Base-by-base conservation (phyloP, 2,888 invertebrate genomes). In the Calameuta pallipes region DNA sequence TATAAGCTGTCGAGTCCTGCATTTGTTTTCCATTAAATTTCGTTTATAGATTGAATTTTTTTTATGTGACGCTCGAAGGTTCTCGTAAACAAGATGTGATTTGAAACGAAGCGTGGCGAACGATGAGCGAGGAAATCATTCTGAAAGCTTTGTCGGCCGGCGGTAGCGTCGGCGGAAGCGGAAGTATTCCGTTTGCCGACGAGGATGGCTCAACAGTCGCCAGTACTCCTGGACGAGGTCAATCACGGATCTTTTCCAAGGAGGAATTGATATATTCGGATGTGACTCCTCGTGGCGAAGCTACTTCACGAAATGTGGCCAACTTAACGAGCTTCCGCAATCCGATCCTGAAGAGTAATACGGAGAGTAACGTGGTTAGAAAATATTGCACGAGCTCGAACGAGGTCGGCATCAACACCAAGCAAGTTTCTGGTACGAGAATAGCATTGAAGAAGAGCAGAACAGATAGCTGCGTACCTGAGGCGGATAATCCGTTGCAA, bases 151-250 rank as follows among this genome's bases (percentile, higher is more conserved):
- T 84, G 73, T 73, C 75, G n/a, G 34, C 1, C 34, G 71, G 71
- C 3, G 71, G 71, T 3, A 78, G 80, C 75, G 83, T 75, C 75
- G 83, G 81, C 77, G 80, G 80, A n/a, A 73, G 69, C 73, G 76
- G 73, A 15, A 84, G 80, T 79, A 86, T 86, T 81, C 85, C 86
- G 30, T 87, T 84, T 78, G 84, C 83, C 76, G 87, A 87, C 80
- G 86, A 86, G 78, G 87, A 88, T 81, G 85, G 82, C 69, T 80
- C 80, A 23, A 81, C 83, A 56, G 79, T 35, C 11, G 79, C 79
- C 11, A 82, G 77, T 68, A 74, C 78, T 33, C 82, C 81, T 35
- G 80, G 82, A 68, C 79, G 78, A 70, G 80, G 81, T 36, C 79
- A 79, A 71, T 83, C 84, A 30, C 79, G 78, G 78, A 79, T 82